phyloP scores from a whole-genome alignment of 2,797 vertebrate species.

The Iguana delicatissima region DNA sequence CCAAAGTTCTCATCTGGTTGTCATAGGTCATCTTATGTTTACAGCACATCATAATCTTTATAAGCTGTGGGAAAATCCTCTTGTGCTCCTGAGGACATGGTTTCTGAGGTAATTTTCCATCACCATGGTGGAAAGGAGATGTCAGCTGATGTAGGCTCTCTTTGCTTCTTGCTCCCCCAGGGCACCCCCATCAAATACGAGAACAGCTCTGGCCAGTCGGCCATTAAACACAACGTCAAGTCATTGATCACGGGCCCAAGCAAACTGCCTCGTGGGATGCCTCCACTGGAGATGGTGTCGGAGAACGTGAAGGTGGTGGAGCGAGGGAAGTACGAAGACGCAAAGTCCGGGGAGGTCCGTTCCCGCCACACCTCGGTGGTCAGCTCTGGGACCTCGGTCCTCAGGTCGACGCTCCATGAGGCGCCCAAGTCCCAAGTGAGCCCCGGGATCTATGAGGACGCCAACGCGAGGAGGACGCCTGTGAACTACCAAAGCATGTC shows the following conservation, averaged over 20 bases:
- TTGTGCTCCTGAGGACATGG: too few species aligned
- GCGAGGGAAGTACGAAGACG: conserved; percentile 92
- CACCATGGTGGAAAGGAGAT: background rate
- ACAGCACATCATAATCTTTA: too few species aligned
- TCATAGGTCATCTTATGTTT: too few species aligned
- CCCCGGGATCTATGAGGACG: conserved; percentile 95
- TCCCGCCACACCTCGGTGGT: conserved; percentile 94
- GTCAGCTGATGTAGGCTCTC: background rate
- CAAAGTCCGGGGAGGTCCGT: conserved; percentile 84
- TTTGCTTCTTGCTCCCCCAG: conserved; percentile 64
- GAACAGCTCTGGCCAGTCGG: conserved; percentile 86
- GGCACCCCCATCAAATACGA: conserved; percentile 88
- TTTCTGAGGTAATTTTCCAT: too few species aligned
- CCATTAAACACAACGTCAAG: conserved; percentile 99
- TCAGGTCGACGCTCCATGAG: conserved; percentile 95
- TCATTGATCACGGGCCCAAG: conserved; percentile 94
- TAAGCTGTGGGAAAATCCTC: too few species aligned
- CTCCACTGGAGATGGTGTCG: conserved; percentile 88
- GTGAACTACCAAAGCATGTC: conserved; percentile 91
- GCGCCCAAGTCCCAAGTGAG: conserved; percentile 93
- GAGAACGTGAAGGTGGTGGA: conserved; percentile 86
- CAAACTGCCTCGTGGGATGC: conserved; percentile 89
- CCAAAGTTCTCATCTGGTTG: too few species aligned
- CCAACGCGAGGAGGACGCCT: conserved; percentile 92
- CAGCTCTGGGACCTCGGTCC: conserved; percentile 93